phyloP scores from a whole-genome alignment of 64 coral and sea anemone genomes.

The Porites australiensis region DNA sequence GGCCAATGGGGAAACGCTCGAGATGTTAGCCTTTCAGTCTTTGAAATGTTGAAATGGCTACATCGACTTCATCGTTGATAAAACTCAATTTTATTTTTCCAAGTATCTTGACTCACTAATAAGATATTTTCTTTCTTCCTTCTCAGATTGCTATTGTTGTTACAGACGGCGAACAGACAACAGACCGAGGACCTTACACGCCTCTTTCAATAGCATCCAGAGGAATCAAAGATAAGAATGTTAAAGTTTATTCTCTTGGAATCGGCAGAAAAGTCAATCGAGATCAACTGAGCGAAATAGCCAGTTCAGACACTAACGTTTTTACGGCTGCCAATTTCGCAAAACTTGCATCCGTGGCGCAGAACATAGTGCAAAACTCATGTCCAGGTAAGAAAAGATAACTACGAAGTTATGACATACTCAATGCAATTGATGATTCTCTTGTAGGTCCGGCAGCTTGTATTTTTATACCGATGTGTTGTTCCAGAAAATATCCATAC shows the following conservation, averaged over 20 bases:
- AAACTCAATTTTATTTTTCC: too few species aligned
- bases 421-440: too few species aligned
- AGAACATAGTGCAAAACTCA: constrained; percentile 51
- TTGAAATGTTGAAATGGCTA: too few species aligned
- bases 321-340: constrained; percentile 40
- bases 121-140: too few species aligned
- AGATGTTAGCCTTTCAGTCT: too few species aligned
- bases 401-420: too few species aligned
- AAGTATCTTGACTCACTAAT: too few species aligned
- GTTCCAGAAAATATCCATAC: too few species aligned
- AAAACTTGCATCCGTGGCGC: constrained; percentile 17
- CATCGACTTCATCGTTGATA: too few species aligned
- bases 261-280: constrained; percentile 43
- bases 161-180: constrained; percentile 56
- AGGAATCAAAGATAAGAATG: constrained; percentile 47
- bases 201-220: constrained; percentile 37
- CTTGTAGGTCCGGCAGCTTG: too few species aligned
- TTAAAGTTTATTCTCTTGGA: constrained; percentile 59
- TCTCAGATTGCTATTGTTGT: constrained; percentile 72
- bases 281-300: constrained; percentile 41
- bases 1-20: too few species aligned
- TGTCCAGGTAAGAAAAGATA: constrained; percentile 39
- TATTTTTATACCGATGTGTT: too few species aligned
- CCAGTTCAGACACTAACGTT: constrained; percentile 22
- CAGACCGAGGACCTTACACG: constrained; percentile 28